Evolutionary conservation across 1,140 invertebrate genomes (phyloP), one percentile per base, ranked within the genome.

Genomic region (Tetranychus cinnabarinus): DNA sequence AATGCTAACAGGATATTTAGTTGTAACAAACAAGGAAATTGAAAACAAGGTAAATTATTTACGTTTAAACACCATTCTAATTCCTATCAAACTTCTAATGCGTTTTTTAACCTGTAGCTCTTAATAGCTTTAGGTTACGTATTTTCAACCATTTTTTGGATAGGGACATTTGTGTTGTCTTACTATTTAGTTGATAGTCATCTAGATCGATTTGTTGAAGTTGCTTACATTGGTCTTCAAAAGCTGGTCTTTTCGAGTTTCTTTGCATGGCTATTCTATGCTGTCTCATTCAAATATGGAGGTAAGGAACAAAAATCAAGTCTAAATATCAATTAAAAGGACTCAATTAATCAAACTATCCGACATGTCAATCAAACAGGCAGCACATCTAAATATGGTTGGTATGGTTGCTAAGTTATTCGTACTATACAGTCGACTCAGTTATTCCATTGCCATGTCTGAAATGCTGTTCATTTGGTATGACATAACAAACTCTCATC

Each of bases 1-100:
- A 6, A 59, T 67, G 3, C 35, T 54, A 10, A 12, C 66, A 6
- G 66, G 66, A 36, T 67, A 67, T 12, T 23, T 65, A 5, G 37
- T 67, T 52, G 50, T 52, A 8, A 31, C 50, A 52, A 52, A 33
- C 8, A 13, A 52, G 6, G 23, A 33, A 6, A 52, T 52, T 33
- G 50, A 52, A 23, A 52, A 52, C n/a, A 52, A 33, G 31, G 50
- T 52, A 23, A 52, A 33, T 52, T 23, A 23, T 23, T 31, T n/a
- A 52, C 23, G 23, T 23, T 2, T 52, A n/a, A n/a, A 2, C 4
- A n/a, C 31, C 8, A 42, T 42, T 6, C 5, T 23, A 23, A 23
- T 23, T 23, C 0, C 23, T 0, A 23, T 23, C 23, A 23, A 23
- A 23, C 23, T 23, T 23, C 23, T 23, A 23, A 23, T 23, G 23